Base-by-base conservation (phyloP, 2,888 invertebrate species). In the Geotrupes spiniger region DNA sequence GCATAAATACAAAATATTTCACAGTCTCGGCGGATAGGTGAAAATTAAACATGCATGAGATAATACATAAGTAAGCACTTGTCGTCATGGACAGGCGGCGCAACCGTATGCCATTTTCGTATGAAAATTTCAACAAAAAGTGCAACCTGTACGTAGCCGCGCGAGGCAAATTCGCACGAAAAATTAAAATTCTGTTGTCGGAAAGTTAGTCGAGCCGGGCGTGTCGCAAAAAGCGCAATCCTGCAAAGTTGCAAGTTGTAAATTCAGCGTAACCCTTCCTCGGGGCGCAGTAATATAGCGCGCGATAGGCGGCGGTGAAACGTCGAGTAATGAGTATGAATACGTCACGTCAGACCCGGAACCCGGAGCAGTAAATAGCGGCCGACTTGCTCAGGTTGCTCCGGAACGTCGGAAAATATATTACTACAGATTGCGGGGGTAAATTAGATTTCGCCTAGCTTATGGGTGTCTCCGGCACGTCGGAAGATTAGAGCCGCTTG, bases 281-380 rank as follows among this genome's bases (percentile, higher is more conserved):
- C 57, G 57, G 64, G 63, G 66, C 62, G 58, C 56, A 54, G 61
- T 64, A 63, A 63, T 61, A 64, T 63, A 59, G 57, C 49, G 57
- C 57, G 60, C 62, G 59, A 59, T 61, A 59, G 61, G 61, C 59
- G 60, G 66, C 63, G 68, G 66, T 66, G 69, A 70, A 69, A 66
- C 65, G 65, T 64, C 65, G 66, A 69, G 66, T 70, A 69, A 70
- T 69, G 67, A 70, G 65, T 65, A 66, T 64, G 69, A 69, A 70
- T 70, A 69, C 66, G 66, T 70, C 68, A 70, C 64, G 68, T 70
- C 68, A 63, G 63, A 60, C 62, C 61, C 62, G 62, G 63, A 65
- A 67, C 68, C 64, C 57, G 57, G 56, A 60, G 67, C 65, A 63
- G 68, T 69, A 69, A 69, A 69, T 69, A 68, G 65, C 59, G 49